Evolutionary conservation across 2,113 vertebrate species (phyloP).

Genomic region (Prolemur simus): DNA sequence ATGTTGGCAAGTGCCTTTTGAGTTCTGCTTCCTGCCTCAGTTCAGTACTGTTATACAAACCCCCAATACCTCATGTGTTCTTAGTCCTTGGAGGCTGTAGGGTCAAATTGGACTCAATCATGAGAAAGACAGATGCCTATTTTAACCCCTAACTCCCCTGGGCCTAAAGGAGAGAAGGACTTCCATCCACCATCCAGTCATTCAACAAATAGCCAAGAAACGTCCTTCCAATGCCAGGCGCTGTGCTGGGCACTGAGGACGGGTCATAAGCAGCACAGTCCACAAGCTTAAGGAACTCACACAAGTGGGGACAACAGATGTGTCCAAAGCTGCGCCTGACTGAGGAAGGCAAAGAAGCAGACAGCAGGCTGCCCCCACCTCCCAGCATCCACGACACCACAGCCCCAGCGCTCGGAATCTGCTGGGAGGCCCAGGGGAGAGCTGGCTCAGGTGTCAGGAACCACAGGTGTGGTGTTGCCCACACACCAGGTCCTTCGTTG

Average conservation of each 20-base stretch:
- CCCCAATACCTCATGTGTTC: background rate
- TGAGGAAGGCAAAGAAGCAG: background rate
- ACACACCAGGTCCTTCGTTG: background rate
- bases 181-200: background rate
- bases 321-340: background rate
- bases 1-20: background rate
- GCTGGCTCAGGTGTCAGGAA: background rate
- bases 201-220: background rate
- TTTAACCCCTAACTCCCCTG: background rate
- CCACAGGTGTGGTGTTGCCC: background rate
- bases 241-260: accelerated
- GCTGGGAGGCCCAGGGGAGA: background rate
- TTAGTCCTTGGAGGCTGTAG: background rate
- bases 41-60: background rate
- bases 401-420: background rate
- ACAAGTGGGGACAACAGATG: background rate
- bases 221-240: background rate
- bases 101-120: background rate
- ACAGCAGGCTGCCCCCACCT: background rate
- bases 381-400: background rate
- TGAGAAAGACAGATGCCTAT: background rate
- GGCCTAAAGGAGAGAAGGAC: background rate
- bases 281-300: background rate
- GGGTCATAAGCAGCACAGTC: background rate
- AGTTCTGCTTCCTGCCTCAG: background rate